Conservation (phyloP, 2,113 vertebrate species). For the Tylochromis polylepis region DNA sequence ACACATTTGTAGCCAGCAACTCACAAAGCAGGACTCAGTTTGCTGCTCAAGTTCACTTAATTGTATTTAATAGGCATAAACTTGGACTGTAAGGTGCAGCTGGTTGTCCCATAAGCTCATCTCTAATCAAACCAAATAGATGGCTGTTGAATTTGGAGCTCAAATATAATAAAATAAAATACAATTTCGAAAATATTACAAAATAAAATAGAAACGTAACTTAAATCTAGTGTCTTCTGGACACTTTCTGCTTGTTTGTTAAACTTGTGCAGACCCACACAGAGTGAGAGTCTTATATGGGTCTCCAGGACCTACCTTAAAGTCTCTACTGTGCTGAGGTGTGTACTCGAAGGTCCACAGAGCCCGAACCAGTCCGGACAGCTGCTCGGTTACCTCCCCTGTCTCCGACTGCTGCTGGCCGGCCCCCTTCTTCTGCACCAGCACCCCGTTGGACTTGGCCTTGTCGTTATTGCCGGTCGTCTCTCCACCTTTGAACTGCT, state of each 20-base stretch:
- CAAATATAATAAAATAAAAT: too few species aligned
- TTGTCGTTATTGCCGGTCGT: slow-evolving; percentile 18
- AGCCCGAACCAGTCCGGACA: slow-evolving; percentile 90
- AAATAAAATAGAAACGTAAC: not conserved
- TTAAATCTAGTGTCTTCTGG: not conserved
- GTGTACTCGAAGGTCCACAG: slow-evolving; percentile 99
- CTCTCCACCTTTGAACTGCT: slow-evolving; percentile 79
- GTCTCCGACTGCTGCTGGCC: slow-evolving; percentile 51
- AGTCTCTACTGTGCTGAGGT: slow-evolving; percentile 94
- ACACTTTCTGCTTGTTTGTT: not conserved
- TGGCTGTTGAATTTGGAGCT: not conserved
- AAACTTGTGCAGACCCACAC: not conserved
- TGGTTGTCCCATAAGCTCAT: not conserved
- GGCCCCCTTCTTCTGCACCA: slow-evolving; percentile 52
- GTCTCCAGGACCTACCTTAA: slow-evolving; percentile 81
- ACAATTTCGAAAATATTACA: not conserved
- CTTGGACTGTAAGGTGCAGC: not conserved
- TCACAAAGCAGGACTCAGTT: not conserved
- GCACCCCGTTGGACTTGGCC: slow-evolving; percentile 63
- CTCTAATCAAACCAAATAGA: not conserved
- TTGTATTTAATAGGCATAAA: not conserved
- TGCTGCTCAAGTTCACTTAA: not conserved
- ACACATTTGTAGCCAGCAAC: not conserved
- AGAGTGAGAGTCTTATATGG: not conserved
- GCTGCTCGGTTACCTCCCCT: slow-evolving; percentile 94